A percentile compares a stretch with the other conserved stretches of the same genome.
Evolutionary conservation across 2,888 invertebrate species (phyloP).

Genomic region (Palloptera scutellata): DNA sequence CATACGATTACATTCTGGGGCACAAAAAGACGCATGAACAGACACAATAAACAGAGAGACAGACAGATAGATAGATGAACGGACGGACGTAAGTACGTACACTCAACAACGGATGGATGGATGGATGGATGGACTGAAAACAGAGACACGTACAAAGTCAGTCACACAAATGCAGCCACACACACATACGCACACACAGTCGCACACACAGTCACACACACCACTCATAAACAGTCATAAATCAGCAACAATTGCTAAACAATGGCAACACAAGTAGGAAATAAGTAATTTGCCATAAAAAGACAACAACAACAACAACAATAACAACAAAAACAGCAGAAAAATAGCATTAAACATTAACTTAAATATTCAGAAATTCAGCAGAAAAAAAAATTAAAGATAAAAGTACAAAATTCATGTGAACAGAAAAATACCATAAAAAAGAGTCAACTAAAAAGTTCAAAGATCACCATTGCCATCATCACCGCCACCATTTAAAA

Average conservation of each 20-base stretch:
- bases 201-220: not conserved
- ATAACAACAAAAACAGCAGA: not conserved
- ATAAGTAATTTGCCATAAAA: constrained; percentile 54
- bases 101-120: not conserved
- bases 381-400: too few relatives aligned
- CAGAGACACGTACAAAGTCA: not conserved
- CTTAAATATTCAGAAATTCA: too few relatives aligned
- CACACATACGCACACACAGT: constrained; percentile 4
- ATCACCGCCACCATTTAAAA: too few relatives aligned
- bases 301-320: constrained; percentile 32
- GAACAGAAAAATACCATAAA: too few relatives aligned
- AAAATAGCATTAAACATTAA: not conserved
- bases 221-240: not conserved
- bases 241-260: constrained; percentile 20
- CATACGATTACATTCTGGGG: not conserved
- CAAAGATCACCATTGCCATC: too few relatives aligned
- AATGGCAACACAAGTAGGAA: constrained; percentile 46
- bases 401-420: too few relatives aligned
- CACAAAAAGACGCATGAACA: too few relatives aligned
- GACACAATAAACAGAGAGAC: too few relatives aligned
- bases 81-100: too few relatives aligned
- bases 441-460: too few relatives aligned
- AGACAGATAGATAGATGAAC: too few relatives aligned
- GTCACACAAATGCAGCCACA: constrained; percentile 12
- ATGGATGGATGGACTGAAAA: not conserved